A percentile compares a stretch with the other conserved stretches of the same genome.
Conservation (phyloP, 2,113 vertebrate genomes). For the Acrocephalus kingi region DNA sequence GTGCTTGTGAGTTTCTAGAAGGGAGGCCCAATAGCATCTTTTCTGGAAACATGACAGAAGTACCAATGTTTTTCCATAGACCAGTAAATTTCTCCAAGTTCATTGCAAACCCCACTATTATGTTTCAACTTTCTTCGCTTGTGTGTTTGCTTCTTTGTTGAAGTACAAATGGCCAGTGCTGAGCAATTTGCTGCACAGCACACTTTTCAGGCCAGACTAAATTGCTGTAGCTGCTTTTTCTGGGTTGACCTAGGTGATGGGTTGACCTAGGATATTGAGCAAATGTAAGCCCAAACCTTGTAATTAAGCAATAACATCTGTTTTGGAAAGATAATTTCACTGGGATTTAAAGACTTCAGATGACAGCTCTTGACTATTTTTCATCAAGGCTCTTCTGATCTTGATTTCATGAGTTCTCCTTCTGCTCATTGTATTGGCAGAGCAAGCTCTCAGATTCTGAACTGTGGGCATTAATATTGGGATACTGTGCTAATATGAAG, state of each 20-base stretch:
- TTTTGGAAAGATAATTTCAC: neutral
- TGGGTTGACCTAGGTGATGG: neutral
- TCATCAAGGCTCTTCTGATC: neutral
- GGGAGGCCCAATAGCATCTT: neutral
- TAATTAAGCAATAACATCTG: neutral
- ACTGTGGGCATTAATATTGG: neutral
- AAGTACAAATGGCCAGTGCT: neutral
- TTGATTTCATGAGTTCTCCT: neutral
- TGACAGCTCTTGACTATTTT: neutral
- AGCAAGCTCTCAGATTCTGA: fast-evolving
- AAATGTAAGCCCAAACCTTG: neutral
- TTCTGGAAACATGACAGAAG: neutral
- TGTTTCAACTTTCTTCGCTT: neutral
- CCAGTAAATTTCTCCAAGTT: neutral
- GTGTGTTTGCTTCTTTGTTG: neutral
- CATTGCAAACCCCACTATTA: neutral
- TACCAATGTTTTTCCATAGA: neutral
- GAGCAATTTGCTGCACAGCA: neutral
- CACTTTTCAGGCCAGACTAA: neutral
- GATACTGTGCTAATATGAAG: too few species aligned
- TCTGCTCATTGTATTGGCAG: neutral
- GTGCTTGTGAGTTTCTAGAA: neutral
- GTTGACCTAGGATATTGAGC: neutral
- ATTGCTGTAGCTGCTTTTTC: neutral
- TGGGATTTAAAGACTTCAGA: neutral